Evolutionary conservation across 2,888 invertebrate genomes (phyloP), one percentile per base, ranked within the genome.

Genomic region (Aelia acuminata): DNA sequence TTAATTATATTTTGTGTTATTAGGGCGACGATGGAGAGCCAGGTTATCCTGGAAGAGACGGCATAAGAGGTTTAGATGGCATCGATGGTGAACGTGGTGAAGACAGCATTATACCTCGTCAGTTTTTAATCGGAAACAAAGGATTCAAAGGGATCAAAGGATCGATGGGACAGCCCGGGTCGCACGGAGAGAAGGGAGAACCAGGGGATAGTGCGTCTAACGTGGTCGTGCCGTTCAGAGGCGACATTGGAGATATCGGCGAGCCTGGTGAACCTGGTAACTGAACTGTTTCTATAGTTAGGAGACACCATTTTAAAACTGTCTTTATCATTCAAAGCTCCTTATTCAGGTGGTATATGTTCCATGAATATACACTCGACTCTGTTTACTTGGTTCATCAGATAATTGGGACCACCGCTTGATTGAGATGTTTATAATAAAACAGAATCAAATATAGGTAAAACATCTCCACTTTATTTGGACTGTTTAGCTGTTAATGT

Each of bases 41-140:
- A 57, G 89, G 89, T 35, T 31, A 48, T 48, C 75, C 89, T 39
- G 89, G 89, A 84, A 43, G 39, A 57, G 35, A 48, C 35, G 89
- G 87, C 35, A 35, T 22, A 48, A 39, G 26, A 84, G 90, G 89
- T 13, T 48, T 49, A 22, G 57, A 63, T n/a, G 89, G 89, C 35
- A 22, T 48, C 5, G 85, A 84, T 35, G 90, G 90, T n/a, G 85
- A 84, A 31, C 63, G 84, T 50, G 90, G 89, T 49, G 89, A 89
- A 43, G 87, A 70, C 20, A 50, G 63, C 57, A 22, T 48, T 35
- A 35, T 49, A 75, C 88, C 85, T 63, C 13, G 7, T 20, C 48
- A 85, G 63, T 48, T 43, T 43, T 48, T 85, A 43, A 26, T 26
- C 26, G 88, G 88, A 0, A 18, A n/a, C 7, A 53, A 39, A 26